Conservation (phyloP, 2,113 vertebrate species). For the Diadophis punctatus region DNA sequence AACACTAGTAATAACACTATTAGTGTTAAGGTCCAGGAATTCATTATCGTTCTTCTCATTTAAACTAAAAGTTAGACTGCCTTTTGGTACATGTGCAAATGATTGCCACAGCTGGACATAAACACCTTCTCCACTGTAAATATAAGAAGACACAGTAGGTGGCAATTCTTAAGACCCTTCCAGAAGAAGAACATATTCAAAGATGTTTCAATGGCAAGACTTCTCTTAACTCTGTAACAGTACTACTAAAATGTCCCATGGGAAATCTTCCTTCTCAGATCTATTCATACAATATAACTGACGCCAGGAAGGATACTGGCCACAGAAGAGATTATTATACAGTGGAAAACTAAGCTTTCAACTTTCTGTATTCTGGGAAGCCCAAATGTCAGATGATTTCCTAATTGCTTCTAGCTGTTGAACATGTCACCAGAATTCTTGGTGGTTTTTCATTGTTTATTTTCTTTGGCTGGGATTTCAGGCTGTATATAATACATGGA, state of each 20-base stretch:
- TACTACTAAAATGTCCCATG: neutral
- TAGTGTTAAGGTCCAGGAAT: neutral
- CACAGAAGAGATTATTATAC: neutral
- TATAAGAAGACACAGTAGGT: neutral
- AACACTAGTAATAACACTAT: neutral
- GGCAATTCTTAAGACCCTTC: neutral
- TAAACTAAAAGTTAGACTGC: neutral
- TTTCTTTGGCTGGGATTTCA: neutral
- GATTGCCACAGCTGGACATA: neutral
- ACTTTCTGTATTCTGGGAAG: neutral
- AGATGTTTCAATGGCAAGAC: neutral
- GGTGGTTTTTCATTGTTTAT: neutral
- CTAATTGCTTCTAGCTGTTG: neutral
- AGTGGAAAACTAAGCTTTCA: neutral
- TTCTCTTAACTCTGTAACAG: neutral
- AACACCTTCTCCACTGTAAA: neutral
- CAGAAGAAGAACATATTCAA: neutral
- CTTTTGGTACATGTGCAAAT: neutral
- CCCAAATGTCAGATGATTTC: neutral
- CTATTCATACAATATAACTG: neutral
- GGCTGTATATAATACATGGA: neutral
- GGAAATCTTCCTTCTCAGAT: neutral
- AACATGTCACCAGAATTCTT: neutral
- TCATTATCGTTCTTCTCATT: neutral
- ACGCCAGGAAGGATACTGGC: neutral